These are phyloP conservation scores for Calonectris borealis DNA, from an alignment of 2,113 vertebrate species.

Conservation along the genomic window DNA sequence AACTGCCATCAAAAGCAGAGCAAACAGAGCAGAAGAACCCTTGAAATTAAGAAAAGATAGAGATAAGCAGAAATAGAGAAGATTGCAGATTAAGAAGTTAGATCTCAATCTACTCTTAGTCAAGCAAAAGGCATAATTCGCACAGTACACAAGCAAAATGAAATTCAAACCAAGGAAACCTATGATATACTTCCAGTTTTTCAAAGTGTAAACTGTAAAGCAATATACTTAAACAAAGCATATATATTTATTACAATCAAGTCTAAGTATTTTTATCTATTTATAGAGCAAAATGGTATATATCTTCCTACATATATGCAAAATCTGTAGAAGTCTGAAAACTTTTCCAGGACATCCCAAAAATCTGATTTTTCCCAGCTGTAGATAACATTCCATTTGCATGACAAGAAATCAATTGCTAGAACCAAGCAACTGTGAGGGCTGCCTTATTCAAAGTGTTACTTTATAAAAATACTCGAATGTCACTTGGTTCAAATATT, in stretches of 20 bases:
- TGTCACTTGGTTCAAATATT: slow-evolving; percentile 53
- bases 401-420: slow-evolving; percentile 25
- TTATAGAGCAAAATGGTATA: neutral
- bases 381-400: slow-evolving; percentile 24
- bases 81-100: neutral
- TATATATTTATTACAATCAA: neutral
- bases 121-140: neutral
- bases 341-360: neutral
- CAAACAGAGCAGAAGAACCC: neutral
- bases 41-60: neutral
- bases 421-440: neutral
- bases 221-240: neutral
- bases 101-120: neutral
- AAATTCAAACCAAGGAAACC: neutral
- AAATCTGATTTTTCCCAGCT: neutral
- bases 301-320: neutral
- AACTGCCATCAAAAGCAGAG: neutral
- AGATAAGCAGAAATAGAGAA: neutral
- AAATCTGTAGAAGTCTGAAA: neutral
- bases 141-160: neutral
- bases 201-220: neutral
- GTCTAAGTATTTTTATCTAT: neutral
- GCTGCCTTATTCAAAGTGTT: neutral
- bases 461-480: slow-evolving; percentile 2
- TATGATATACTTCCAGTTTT: neutral